Conservation (phyloP, 2,113 vertebrate species). For the Syngnathus scovelli region DNA sequence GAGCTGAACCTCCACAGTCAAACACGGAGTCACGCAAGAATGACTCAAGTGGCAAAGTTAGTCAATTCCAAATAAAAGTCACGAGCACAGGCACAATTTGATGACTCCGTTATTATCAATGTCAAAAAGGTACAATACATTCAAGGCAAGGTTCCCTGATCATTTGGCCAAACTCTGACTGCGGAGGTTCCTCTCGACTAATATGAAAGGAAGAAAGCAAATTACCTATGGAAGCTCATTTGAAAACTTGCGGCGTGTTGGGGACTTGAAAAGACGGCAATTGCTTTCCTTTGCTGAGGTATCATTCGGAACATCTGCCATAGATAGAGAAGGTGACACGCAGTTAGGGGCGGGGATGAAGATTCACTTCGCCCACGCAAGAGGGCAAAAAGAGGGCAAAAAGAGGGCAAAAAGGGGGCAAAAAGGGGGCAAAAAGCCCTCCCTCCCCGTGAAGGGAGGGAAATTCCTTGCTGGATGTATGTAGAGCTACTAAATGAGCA, state of each 20-base stretch:
- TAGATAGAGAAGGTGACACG: background rate
- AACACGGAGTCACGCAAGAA: background rate
- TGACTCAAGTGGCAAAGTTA: too few relatives aligned
- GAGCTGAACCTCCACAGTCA: background rate
- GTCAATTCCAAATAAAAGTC: too few relatives aligned
- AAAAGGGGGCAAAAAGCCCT: too few relatives aligned
- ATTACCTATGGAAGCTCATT: constrained; percentile 94
- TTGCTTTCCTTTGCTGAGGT: constrained; percentile 91
- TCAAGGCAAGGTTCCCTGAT: background rate
- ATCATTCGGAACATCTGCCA: constrained; percentile 91
- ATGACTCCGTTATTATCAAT: background rate
- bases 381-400: constrained; percentile 30
- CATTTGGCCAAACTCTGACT: background rate
- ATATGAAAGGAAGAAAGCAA: background rate
- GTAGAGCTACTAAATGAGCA: constrained; percentile 8
- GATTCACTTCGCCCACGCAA: constrained; percentile 15
- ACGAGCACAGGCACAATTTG: background rate
- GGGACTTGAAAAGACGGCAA: constrained; percentile 87
- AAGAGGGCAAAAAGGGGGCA: background rate
- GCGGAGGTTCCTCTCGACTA: background rate
- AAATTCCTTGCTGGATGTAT: background rate
- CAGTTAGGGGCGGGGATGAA: background rate
- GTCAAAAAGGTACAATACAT: too few relatives aligned
- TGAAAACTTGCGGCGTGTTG: constrained; percentile 89
- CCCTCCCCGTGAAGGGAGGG: constrained; percentile 4